Percentiles rank a stretch among this genome's conserved stretches.
Conservation (phyloP, 2,113 vertebrate species). For the Phoxinus phoxinus region DNA sequence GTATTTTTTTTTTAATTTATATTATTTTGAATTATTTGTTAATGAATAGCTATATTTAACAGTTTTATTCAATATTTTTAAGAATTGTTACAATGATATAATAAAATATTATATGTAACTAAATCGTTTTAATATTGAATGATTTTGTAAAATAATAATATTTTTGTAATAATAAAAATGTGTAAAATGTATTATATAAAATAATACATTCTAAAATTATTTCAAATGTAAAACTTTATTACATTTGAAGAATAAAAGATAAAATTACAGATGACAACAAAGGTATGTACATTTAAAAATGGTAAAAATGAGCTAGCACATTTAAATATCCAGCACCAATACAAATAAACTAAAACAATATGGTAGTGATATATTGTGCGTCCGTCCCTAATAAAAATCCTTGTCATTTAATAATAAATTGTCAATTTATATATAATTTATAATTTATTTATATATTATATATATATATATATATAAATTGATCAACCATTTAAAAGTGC, state of each 20-base stretch:
- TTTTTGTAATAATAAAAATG: too few species aligned
- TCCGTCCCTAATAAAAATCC: neutral
- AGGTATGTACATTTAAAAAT: neutral
- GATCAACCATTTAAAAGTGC: neutral
- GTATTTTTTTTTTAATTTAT: too few species aligned
- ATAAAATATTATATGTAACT: too few species aligned
- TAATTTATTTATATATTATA: too few species aligned
- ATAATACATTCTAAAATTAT: neutral
- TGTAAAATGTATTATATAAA: too few species aligned
- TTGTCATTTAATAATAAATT: too few species aligned
- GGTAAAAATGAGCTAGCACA: neutral
- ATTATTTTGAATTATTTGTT: neutral
- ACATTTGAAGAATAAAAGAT: neutral
- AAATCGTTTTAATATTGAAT: neutral
- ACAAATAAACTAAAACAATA: neutral
- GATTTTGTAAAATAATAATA: too few species aligned
- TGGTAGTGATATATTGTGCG: too few species aligned
- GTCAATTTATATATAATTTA: too few species aligned
- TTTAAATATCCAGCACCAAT: neutral
- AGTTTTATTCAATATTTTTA: neutral
- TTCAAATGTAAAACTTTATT: neutral
- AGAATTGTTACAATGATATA: too few species aligned
- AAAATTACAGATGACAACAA: neutral
- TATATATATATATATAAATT: too few species aligned
- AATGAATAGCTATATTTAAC: neutral